Base-by-base conservation (phyloP, 2,888 invertebrate genomes). In the Thereva unica region DNA sequence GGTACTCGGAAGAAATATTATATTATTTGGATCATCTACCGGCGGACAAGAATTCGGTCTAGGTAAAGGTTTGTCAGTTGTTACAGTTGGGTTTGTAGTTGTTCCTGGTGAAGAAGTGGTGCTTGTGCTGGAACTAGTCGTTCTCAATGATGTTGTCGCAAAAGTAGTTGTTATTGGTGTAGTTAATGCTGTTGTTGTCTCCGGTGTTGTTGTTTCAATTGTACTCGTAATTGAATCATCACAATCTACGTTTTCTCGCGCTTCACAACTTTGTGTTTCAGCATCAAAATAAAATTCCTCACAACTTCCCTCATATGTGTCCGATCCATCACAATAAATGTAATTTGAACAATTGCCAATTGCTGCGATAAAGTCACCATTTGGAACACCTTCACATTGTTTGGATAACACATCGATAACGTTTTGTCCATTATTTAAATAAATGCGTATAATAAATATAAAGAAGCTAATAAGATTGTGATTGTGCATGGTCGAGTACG, bases 251-350 rank as follows among this genome's bases (percentile, higher is more conserved):
- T 68, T 61, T n/a, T 74, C 73, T 23, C 1, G 23, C 23, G 23
- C 23, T 23, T 23, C 23, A 23, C 23, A 23, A 23, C 23, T 23
- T 23, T 23, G 23, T 23, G 23, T 23, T 23, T 2, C 23, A 23
- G 23, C 23, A 23, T 23, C 23, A 23, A 23, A 23, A 23, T 23
- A 23, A 23, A 23, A 23, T 23, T 23, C 23, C 2, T 23, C 23
- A 23, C 23, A 23, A 23, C 23, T 23, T 23, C 23, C 23, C 2
- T 23, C 23, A 23, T 23, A 23, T 1, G 78, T 76, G 2, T 76
- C 73, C 0, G 74, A 72, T 1, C 73, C 74, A 68, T 77, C 70
- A 63, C 78, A 78, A 53, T 74, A 72, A 5, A 78, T 74, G 44
- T 71, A 78, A 53, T 70, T 72, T 9, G 75, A 72, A 71, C 78